Evolutionary conservation across 1,140 invertebrate species (phyloP).

Genomic region (Diabrotica undecimpunctata): DNA sequence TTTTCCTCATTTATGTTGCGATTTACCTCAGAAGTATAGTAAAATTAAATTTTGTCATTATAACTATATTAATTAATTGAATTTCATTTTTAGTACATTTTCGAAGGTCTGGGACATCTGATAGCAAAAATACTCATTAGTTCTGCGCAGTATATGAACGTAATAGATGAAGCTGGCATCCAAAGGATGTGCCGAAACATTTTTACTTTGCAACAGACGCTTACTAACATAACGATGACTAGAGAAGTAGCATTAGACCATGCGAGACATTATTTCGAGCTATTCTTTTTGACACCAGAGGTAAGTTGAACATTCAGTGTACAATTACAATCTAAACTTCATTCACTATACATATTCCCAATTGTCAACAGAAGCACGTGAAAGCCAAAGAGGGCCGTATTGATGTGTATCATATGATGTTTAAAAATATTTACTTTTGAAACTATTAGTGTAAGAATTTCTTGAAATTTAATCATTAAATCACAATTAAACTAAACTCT

Average conservation of each 20-base stretch:
- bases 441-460: too few species aligned
- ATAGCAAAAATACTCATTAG: slow-evolving; percentile 83
- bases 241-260: slow-evolving; percentile 83
- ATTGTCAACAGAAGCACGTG: too few species aligned
- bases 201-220: slow-evolving; percentile 79
- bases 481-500: too few species aligned
- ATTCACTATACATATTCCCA: too few species aligned
- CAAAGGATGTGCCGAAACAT: slow-evolving; percentile 84
- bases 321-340: not conserved
- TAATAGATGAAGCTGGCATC: slow-evolving; percentile 76
- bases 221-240: slow-evolving; percentile 80
- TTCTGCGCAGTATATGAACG: slow-evolving; percentile 73
- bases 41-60: too few species aligned
- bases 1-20: too few species aligned
- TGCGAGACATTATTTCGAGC: slow-evolving; percentile 84
- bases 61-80: too few species aligned
- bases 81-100: slow-evolving; percentile 74
- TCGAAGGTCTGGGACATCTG: slow-evolving; percentile 87
- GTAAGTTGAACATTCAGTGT: slow-evolving; percentile 50
- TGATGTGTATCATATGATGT: too few species aligned
- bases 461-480: too few species aligned
- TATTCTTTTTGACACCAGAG: slow-evolving; percentile 80
- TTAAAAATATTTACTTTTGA: too few species aligned
- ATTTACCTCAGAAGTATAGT: too few species aligned
- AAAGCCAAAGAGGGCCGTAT: too few species aligned